Conservation (phyloP, 2,113 vertebrate species). For the Barnardius zonarius region DNA sequence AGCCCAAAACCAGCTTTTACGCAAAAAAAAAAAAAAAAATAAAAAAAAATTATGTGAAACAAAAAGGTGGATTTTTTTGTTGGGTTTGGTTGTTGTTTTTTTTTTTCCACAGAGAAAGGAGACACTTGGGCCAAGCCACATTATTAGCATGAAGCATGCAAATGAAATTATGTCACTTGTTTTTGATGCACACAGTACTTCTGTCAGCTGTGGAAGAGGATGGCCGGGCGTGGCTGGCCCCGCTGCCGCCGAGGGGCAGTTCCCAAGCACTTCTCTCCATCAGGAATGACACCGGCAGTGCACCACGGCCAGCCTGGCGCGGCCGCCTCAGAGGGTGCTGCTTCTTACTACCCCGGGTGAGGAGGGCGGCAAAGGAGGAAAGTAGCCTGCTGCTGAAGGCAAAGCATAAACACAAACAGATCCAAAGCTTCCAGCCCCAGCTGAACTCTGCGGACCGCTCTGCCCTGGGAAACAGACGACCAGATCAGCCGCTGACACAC, state of each 20-base stretch:
- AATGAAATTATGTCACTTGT: not conserved
- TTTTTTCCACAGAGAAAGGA: not conserved
- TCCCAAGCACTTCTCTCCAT: not conserved
- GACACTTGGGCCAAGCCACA: too few species aligned
- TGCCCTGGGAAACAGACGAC: too few species aligned
- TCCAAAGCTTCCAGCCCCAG: not conserved
- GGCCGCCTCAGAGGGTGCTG: too few species aligned
- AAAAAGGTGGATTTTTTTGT: not conserved
- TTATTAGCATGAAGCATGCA: not conserved
- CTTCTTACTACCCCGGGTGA: not conserved
- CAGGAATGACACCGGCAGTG: not conserved
- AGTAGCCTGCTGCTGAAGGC: not conserved
- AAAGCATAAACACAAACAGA: not conserved
- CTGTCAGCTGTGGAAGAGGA: not conserved
- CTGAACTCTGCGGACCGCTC: too few species aligned
- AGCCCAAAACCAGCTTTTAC: not conserved
- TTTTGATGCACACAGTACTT: not conserved
- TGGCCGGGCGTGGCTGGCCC: rapidly evolving
- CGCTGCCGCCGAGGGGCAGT: too few species aligned
- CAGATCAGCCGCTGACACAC: rapidly evolving
- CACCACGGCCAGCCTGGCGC: not conserved
- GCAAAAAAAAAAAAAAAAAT: not conserved
- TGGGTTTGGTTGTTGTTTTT: not conserved
- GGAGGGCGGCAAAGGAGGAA: too few species aligned
- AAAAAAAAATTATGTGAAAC: not conserved